Evolutionary conservation across 1,140 invertebrate genomes (phyloP).

Genomic region (Pseudomyrmex sp.): DNA sequence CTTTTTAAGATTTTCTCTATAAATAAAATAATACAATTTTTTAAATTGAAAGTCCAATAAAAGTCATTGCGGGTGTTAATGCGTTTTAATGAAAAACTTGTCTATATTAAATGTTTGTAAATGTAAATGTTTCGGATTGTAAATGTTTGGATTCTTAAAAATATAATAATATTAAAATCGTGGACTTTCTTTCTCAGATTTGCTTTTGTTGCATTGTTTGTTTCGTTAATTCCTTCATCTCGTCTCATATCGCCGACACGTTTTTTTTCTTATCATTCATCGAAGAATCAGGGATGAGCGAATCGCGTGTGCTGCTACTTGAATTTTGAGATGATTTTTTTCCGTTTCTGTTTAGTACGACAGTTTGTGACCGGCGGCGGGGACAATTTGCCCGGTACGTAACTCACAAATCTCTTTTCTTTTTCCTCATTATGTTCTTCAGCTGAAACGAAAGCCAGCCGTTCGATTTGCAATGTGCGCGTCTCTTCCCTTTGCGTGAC

Average conservation of each 20-base stretch:
- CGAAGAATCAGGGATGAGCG: constrained; percentile 79
- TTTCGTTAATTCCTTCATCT: neutral
- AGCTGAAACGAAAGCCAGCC: constrained; percentile 65
- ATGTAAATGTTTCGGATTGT: neutral
- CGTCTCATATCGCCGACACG: constrained; percentile 18
- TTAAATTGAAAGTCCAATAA: neutral
- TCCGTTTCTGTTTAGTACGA: constrained; percentile 90
- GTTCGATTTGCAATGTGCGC: constrained; percentile 48
- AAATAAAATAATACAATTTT: neutral
- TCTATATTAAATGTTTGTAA: neutral
- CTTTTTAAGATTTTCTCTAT: no score
- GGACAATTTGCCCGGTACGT: constrained; percentile 90
- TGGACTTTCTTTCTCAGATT: neutral
- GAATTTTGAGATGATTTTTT: constrained; percentile 84
- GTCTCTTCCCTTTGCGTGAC: constrained; percentile 32
- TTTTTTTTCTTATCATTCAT: constrained; percentile 26
- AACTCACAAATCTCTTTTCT: constrained; percentile 84
- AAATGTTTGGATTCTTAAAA: no score
- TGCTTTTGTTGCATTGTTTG: constrained; percentile 7
- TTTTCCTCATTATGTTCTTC: constrained; percentile 77
- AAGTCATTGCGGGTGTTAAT: neutral
- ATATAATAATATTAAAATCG: no score
- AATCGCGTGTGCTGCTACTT: constrained; percentile 76
- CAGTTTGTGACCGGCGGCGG: constrained; percentile 90
- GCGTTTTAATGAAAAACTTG: no score